phyloP scores from a whole-genome alignment of 1,140 invertebrate species.

The Leucophenga varia region DNA sequence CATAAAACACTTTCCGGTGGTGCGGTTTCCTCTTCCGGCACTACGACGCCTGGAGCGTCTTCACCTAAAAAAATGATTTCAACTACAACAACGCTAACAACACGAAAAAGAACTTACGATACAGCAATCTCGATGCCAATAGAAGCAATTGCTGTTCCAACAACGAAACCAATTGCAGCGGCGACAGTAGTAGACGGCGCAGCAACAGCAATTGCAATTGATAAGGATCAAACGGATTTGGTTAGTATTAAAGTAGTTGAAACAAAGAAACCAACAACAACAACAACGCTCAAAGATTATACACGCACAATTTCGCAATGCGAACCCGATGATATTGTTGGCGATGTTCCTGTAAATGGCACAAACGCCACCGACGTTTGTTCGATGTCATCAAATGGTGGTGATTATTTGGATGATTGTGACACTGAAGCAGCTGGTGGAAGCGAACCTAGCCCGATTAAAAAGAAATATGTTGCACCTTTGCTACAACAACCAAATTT shows the following conservation, averaged over 20 bases:
- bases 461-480: constrained; percentile 13
- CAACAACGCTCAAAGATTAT: constrained; percentile 30
- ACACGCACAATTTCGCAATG: constrained; percentile 50
- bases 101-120: constrained; percentile 48
- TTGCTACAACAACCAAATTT: constrained; percentile 13
- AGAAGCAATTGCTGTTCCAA: neutral
- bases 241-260: neutral
- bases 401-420: constrained; percentile 32
- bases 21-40: constrained; percentile 8
- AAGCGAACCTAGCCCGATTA: constrained; percentile 3
- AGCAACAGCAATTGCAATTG: constrained; percentile 18
- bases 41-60: constrained; percentile 3
- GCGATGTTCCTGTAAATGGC: constrained; percentile 27
- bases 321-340: constrained; percentile 37
- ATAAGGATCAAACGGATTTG: constrained; percentile 3
- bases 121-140: constrained; percentile 45
- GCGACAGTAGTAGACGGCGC: constrained; percentile 13
- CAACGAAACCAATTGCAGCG: neutral
- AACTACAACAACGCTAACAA: constrained; percentile 27
- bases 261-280: constrained; percentile 2
- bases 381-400: too few relatives aligned
- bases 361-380: too few relatives aligned
- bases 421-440: neutral
- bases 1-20: constrained; percentile 1
- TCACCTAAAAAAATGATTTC: too few relatives aligned